Percentiles rank a stretch among this genome's conserved stretches.
Evolutionary conservation across 2,113 vertebrate genomes (phyloP).

Genomic region (Apodemus sylvaticus): DNA sequence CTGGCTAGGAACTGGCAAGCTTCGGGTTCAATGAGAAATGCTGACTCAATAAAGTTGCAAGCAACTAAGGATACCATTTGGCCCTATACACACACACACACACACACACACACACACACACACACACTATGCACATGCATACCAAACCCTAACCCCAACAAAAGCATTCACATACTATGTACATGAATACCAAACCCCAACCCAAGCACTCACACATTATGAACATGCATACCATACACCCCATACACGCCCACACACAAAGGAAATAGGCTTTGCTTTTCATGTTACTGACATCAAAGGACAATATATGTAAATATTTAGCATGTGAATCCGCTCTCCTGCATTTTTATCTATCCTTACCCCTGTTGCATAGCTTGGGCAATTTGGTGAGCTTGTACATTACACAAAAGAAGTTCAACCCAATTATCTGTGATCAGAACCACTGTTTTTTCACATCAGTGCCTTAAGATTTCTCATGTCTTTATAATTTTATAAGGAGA

Average conservation of each 20-base stretch:
- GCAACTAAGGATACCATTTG: neutral
- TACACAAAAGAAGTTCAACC: neutral
- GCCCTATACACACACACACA: neutral
- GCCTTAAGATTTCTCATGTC: neutral
- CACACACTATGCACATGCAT: neutral
- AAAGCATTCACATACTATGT: neutral
- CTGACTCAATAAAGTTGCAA: neutral
- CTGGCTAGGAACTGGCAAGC: neutral
- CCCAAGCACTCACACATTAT: neutral
- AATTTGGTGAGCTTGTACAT: neutral
- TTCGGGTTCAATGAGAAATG: neutral
- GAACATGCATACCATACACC: neutral
- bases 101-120: neutral
- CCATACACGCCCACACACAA: too few species aligned
- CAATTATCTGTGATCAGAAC: slow-evolving; percentile 6
- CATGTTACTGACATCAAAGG: neutral
- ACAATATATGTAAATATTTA: neutral
- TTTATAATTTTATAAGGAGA: slow-evolving; percentile 10
- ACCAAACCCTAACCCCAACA: neutral
- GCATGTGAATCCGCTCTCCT: neutral
- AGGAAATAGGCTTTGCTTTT: neutral
- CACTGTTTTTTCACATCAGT: neutral
- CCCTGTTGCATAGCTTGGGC: neutral
- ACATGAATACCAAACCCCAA: fast-evolving
- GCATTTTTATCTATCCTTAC: neutral